These are phyloP conservation scores for Sparidentex hasta DNA, from an alignment of 2,797 vertebrate genomes.

Conservation along the genomic window DNA sequence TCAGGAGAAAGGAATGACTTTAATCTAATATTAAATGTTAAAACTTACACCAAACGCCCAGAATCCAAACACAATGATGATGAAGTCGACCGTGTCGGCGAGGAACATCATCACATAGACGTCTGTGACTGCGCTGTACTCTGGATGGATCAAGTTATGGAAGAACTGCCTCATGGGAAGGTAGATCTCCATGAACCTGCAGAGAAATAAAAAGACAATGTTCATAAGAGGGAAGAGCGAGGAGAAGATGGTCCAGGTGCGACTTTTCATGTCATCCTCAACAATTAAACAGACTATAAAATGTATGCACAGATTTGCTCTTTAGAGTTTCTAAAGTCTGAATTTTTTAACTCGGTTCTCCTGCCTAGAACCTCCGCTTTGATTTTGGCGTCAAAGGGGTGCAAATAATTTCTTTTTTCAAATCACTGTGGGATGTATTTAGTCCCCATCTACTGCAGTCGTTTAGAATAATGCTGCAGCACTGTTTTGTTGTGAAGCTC, in stretches of 20 bases:
- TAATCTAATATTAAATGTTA: not conserved
- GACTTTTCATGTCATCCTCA: not conserved
- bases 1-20: not conserved
- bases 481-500: too few species aligned
- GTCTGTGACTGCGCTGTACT: slow-evolving; percentile 98
- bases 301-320: not conserved
- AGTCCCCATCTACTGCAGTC: too few species aligned
- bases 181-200: slow-evolving; percentile 92
- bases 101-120: slow-evolving; percentile 99
- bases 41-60: slow-evolving; percentile 96
- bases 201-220: not conserved
- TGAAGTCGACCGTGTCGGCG: slow-evolving; percentile 97
- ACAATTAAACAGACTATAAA: too few species aligned
- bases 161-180: slow-evolving; percentile 96
- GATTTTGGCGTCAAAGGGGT: too few species aligned
- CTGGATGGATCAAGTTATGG: slow-evolving; percentile 97
- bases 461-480: too few species aligned
- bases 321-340: not conserved
- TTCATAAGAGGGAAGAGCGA: not conserved
- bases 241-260: not conserved
- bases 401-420: too few species aligned
- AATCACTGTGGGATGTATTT: too few species aligned
- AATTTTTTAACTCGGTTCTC: not conserved
- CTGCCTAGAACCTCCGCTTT: not conserved
- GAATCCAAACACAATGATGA: slow-evolving; percentile 99